Conservation (phyloP, 2,888 invertebrate species). For the Nycteola revayana region DNA sequence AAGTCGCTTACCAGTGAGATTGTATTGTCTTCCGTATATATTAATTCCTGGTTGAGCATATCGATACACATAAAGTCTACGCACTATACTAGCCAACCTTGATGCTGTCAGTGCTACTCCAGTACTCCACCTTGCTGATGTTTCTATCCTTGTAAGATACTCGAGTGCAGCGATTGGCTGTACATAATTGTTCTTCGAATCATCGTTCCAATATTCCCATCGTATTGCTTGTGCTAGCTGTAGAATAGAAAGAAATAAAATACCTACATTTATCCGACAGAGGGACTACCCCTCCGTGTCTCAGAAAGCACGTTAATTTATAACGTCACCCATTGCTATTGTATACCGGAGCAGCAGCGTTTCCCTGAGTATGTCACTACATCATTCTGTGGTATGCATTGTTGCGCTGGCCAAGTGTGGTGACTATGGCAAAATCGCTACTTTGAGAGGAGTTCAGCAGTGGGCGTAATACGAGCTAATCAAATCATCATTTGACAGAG, state of each 20-base stretch:
- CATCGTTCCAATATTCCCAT: slow-evolving; percentile 80
- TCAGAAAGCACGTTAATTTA: too few species aligned
- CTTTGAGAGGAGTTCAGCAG: too few species aligned
- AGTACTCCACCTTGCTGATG: slow-evolving; percentile 81
- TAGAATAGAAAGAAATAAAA: slow-evolving; percentile 8
- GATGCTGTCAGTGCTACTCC: slow-evolving; percentile 80
- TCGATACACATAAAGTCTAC: slow-evolving; percentile 80
- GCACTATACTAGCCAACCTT: slow-evolving; percentile 70
- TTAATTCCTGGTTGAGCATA: slow-evolving; percentile 74
- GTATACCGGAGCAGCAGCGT: too few species aligned
- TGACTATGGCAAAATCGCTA: too few species aligned
- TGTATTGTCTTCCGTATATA: slow-evolving; percentile 63
- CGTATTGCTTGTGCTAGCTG: slow-evolving; percentile 72
- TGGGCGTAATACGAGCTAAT: too few species aligned
- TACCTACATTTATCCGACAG: too few species aligned
- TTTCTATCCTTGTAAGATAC: slow-evolving; percentile 77
- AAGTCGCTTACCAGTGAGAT: slow-evolving; percentile 70
- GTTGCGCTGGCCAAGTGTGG: too few species aligned
- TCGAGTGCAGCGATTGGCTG: slow-evolving; percentile 64
- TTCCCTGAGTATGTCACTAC: too few species aligned
- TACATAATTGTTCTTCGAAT: slow-evolving; percentile 36
- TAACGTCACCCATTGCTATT: too few species aligned
- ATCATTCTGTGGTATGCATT: too few species aligned
- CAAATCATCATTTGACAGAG: too few species aligned
- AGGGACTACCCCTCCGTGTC: too few species aligned